Percentiles rank a stretch among this genome's conserved stretches.
Conservation (phyloP, 2,113 vertebrate genomes). For the Sinocyclocheilus rhinocerous region DNA sequence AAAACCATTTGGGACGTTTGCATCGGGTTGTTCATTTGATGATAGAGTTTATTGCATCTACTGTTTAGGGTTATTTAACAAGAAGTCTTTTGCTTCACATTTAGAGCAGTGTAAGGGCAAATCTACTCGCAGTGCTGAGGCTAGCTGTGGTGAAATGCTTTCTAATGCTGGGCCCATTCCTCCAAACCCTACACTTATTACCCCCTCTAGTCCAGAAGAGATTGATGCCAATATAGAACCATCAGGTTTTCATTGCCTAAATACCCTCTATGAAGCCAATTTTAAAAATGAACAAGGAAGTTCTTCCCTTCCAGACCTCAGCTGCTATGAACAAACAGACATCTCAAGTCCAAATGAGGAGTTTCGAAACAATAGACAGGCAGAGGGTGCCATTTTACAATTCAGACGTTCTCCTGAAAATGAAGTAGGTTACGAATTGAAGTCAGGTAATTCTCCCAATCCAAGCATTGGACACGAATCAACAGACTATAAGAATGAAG, state of each 20-base stretch:
- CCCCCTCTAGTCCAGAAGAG: background rate
- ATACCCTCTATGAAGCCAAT: background rate
- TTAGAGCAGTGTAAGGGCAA: constrained; percentile 27
- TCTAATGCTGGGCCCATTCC: background rate
- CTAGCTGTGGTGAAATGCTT: constrained; percentile 16
- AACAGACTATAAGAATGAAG: background rate
- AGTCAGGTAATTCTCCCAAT: background rate
- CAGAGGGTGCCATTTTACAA: background rate
- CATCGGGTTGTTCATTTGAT: background rate
- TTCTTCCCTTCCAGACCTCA: background rate
- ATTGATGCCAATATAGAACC: background rate
- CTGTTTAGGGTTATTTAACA: constrained; percentile 41
- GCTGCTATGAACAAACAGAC: background rate
- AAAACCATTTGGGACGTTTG: background rate
- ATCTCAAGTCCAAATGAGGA: background rate
- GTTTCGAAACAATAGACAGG: background rate
- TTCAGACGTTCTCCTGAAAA: background rate
- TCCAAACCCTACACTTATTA: background rate
- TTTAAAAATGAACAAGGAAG: background rate
- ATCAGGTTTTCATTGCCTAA: background rate
- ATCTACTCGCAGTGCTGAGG: background rate
- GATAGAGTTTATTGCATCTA: constrained; percentile 23
- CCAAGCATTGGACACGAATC: background rate
- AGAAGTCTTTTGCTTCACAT: constrained; percentile 33
- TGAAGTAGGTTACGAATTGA: background rate